Percentiles rank a stretch among this genome's conserved stretches.
Evolutionary conservation across 2,888 invertebrate genomes (phyloP).

Genomic region (Hypolimnas misippus): DNA sequence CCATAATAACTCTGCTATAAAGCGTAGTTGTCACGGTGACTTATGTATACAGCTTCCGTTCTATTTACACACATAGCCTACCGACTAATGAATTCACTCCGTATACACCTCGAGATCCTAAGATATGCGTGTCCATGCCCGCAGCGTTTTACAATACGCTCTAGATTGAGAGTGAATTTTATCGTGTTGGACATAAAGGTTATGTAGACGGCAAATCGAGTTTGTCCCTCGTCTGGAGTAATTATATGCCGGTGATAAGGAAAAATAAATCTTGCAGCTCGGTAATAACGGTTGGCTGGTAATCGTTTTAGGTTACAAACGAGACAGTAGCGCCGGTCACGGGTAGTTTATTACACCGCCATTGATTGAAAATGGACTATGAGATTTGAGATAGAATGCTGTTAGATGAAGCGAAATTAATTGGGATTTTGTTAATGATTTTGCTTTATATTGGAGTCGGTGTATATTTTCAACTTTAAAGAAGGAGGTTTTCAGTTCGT

Average conservation of each 20-base stretch:
- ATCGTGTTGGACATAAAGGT: slow-evolving; percentile 37
- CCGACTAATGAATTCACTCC: slow-evolving; percentile 74
- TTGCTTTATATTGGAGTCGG: not conserved
- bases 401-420: slow-evolving; percentile 35
- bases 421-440: slow-evolving; percentile 30
- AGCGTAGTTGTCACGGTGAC: slow-evolving; percentile 58
- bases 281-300: slow-evolving; percentile 40
- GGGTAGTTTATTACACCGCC: slow-evolving; percentile 54
- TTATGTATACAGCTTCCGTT: slow-evolving; percentile 75
- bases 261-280: slow-evolving; percentile 45
- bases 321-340: slow-evolving; percentile 52
- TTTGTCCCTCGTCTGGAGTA: slow-evolving; percentile 39
- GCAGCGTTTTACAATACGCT: slow-evolving; percentile 44
- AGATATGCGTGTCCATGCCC: slow-evolving; percentile 73
- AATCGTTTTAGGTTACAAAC: slow-evolving; percentile 44
- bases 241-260: slow-evolving; percentile 43
- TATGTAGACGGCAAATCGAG: slow-evolving; percentile 25
- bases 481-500: too few relatives aligned
- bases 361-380: slow-evolving; percentile 55
- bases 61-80: slow-evolving; percentile 74
- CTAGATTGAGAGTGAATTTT: slow-evolving; percentile 46
- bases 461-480: too few relatives aligned
- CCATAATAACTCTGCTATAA: slow-evolving; percentile 44
- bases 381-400: slow-evolving; percentile 34
- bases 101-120: slow-evolving; percentile 69